Evolutionary conservation across 2,888 invertebrate genomes (phyloP), one percentile per base, ranked within the genome.

Genomic region (Nesidiocoris tenuis): DNA sequence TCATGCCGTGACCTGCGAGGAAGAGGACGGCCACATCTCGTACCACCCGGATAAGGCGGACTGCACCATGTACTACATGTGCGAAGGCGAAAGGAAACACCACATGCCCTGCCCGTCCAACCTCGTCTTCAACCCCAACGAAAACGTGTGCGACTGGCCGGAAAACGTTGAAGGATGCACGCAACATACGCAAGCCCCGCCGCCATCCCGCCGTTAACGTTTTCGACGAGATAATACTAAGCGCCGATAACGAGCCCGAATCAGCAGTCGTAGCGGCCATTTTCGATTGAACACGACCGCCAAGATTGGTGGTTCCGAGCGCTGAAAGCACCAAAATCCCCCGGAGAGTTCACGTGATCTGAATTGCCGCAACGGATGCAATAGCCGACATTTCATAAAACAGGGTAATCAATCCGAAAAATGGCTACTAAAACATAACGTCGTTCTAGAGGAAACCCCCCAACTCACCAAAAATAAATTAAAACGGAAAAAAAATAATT

Each of bases 141-240:
- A 96, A 82, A 95, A 94, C 82, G 96, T 96, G 9, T 96, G 96
- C 83, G 96, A 96, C 85, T 96, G 96, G 96, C 95, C 95, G 0
- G 95, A 95, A 82, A 96, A 95, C 82, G 96, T 96, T 0, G 94
- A 94, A 83, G 92, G 94, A 19, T 96, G 96, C 82, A 86, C 87
- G 82, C 87, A 89, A 77, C 89, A 89, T 81, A 90, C 90, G 74
- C 89, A 87, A 80, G 89, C 90, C 65, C 90, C 90, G 67, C 88
- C 88, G 17, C 70, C 78, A 24, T 64, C 75, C 18, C 78, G 78
- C 59, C 72, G 72, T 39, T 72, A 59, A 70, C 3, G 9, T 18
- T 21, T 5, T 59, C 19, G n/a, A n/a, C n/a, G 59, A 59, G 19
- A 18, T 5, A 18, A n/a, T 3, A 17, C 3, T 59, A 3, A 59